phyloP scores from a whole-genome alignment of 2,797 vertebrate genomes.

The Smutsia temminckii region DNA sequence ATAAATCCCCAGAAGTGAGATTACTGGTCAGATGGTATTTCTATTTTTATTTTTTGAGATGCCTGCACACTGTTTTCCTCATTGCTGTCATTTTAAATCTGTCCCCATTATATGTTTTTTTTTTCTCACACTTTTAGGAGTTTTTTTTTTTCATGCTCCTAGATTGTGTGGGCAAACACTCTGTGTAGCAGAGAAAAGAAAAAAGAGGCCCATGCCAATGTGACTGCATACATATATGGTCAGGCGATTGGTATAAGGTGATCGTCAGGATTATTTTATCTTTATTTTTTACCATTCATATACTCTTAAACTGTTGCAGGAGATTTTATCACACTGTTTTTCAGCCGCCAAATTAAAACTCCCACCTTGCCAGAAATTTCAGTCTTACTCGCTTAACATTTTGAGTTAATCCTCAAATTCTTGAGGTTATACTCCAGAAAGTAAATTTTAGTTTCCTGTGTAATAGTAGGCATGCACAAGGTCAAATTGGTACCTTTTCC shows the following conservation, averaged over 20 bases:
- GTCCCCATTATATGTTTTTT: background rate
- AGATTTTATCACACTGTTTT: background rate
- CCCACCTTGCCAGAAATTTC: background rate
- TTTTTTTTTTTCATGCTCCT: background rate
- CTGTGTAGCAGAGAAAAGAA: background rate
- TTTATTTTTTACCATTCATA: background rate
- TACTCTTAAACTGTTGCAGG: background rate
- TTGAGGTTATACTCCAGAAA: background rate
- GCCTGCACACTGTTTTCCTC: background rate
- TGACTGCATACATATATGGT: background rate
- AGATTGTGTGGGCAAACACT: background rate
- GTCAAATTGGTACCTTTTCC: background rate
- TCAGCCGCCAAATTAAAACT: background rate
- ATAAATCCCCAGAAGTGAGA: too few relatives aligned
- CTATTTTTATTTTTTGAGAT: too few relatives aligned
- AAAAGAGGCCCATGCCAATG: background rate
- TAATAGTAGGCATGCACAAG: background rate
- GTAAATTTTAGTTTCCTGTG: background rate
- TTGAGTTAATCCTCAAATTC: background rate
- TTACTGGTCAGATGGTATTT: too few relatives aligned
- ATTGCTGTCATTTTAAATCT: background rate
- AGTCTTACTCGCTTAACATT: background rate
- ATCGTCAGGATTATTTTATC: slow-evolving; percentile 13
- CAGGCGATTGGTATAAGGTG: background rate
- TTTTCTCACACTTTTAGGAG: background rate